Evolutionary conservation across 2,888 invertebrate species (phyloP), one percentile per base, ranked within the genome.

Genomic region (Linhomoeus sp.): DNA sequence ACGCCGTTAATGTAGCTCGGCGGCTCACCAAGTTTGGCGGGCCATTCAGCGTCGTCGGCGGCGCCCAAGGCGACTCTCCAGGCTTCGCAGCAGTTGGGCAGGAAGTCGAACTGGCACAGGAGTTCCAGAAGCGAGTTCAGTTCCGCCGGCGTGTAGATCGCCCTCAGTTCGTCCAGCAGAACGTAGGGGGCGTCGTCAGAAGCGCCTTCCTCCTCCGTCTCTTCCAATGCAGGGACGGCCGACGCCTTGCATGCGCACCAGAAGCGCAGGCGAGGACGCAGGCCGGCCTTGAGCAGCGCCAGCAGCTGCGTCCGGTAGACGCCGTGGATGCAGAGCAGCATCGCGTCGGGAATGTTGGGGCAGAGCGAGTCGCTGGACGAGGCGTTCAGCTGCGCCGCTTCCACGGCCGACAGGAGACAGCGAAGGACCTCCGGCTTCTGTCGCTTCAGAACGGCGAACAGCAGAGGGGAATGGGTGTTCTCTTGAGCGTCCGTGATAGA

Each of bases 201-300:
- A 7, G n/a, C 38, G n/a, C n/a, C n/a, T n/a, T n/a, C n/a, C n/a
- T n/a, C n/a, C n/a, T n/a, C n/a, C n/a, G n/a, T n/a, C n/a, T n/a
- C n/a, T n/a, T n/a, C n/a, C n/a, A n/a, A n/a, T n/a, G n/a, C n/a
- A n/a, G n/a, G n/a, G n/a, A n/a, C n/a, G n/a, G n/a, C n/a, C n/a
- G n/a, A n/a, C n/a, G n/a, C n/a, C n/a, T n/a, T n/a, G 33, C 43
- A 43, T 3, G 3, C 15, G 23, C 43, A 43, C 43, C 43, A 43
- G 5, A 7, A 3, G 9, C 22, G 3, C n/a, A 43, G 33, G 43
- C 20, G 19, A 17, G 43, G 43, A 5, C 17, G 15, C 9, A 43
- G 12, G 3, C 43, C 43, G n/a, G 5, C 5, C 5, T n/a, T 37
- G 9, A 43, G 33, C 43, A 43, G 36, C 7, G 19, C 20, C n/a